Conservation (phyloP, 2,797 vertebrate genomes). For the Apogon hyalosoma region DNA sequence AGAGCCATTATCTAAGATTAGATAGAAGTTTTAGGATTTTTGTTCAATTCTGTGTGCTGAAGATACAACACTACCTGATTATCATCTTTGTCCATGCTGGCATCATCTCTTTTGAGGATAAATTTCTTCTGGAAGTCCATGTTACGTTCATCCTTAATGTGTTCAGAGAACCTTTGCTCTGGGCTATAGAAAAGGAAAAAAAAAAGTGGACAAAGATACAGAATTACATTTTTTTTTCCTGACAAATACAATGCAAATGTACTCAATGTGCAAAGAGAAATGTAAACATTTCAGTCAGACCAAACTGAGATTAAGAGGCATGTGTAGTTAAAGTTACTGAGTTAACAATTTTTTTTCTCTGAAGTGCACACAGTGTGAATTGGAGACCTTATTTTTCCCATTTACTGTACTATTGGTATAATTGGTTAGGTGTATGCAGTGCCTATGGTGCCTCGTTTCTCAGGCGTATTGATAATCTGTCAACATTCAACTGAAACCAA, state of each 20-base stretch:
- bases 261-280: background rate
- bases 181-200: conserved; percentile 84
- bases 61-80: conserved; percentile 88
- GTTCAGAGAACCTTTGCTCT: conserved; percentile 98
- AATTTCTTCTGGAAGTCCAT: conserved; percentile 98
- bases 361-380: background rate
- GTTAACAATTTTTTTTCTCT: background rate
- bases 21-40: too few relatives aligned
- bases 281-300: background rate
- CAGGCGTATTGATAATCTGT: background rate
- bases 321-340: background rate
- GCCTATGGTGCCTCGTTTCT: background rate
- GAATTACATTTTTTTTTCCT: too few relatives aligned
- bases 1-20: too few relatives aligned
- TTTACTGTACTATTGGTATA: background rate
- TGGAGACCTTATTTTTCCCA: background rate
- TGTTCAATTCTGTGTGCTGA: too few relatives aligned
- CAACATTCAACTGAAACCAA: background rate
- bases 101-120: conserved; percentile 96
- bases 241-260: too few relatives aligned
- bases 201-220: background rate
- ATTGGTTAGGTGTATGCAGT: background rate
- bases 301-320: background rate
- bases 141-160: conserved; percentile 97
- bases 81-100: conserved; percentile 98